Evolutionary conservation across 1,140 invertebrate genomes (phyloP), one percentile per base, ranked within the genome.

Genomic region (Holotrichia oblita): DNA sequence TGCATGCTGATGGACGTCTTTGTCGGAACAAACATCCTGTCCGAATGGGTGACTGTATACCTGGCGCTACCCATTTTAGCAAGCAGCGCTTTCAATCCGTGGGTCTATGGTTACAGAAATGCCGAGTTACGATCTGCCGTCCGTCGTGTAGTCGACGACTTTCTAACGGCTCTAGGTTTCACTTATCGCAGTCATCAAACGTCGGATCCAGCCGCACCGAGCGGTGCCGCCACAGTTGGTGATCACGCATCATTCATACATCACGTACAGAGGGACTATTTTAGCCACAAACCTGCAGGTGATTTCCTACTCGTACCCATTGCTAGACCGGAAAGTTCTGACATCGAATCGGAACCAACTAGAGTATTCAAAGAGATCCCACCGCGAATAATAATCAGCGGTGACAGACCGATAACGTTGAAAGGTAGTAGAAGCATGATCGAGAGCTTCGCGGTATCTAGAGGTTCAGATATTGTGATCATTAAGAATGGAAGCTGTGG

Each of bases 91-190:
- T 85, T 90, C 14, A 93, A 93, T 82, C 92, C 92, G 0, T 93
- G 91, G 91, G 88, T 93, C 9, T 93, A 93, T 81, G 92, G 91
- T 0, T 93, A 91, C 83, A 89, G 92, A 78, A 92, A 92, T 79
- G 88, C 89, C 0, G 92, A 93, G 81, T 90, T 93, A 82, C 88
- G 91, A 20, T 82, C 89, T 0, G 91, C 91, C 4, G 91, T 91
- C 2, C 87, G 89, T 2, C 88, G 90, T 72, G 89, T 92, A 6
- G 84, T 91, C 0, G 89, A 90, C 74, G 88, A 89, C 44, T 59
- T 89, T 6, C 84, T 90, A 0, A 85, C 85, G 0, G 78, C 87
- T 0, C 84, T 90, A 17, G 88, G 89, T 0, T 86, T 89, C 24
- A 87, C 85, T 59, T 84, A 84, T 79, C 83, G 84, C 17, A 84